Evolutionary conservation across 2,888 invertebrate genomes (phyloP), one percentile per base, ranked within the genome.

Genomic region (Cerastis rubricosa): DNA sequence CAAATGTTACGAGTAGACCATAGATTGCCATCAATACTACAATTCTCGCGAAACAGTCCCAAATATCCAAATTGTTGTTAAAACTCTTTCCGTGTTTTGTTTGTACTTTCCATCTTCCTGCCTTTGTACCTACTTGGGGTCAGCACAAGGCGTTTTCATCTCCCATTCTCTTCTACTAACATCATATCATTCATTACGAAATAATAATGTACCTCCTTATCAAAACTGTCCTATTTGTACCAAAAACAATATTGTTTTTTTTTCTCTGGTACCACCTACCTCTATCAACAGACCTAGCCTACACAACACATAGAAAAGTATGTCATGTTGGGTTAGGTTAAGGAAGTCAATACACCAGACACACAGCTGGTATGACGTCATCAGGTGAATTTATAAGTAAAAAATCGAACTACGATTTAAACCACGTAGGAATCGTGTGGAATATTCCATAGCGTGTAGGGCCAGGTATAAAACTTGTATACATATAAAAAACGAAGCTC

Each of bases 311-410:
- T 22, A 54, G 35, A 22, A 35, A 47, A 47, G 29, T 76, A 45
- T 71, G 59, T 71, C 59, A 43, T 75, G 54, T 80, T 80, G 47
- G 69, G 81, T 45, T 61, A 80, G 80, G 80, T 80, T 81, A 75
- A 22, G 80, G 69, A 49, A 75, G 64, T 29, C 80, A 59, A 74
- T 64, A 68, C 25, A 29, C 19, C 25, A 11, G 40, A 14, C 17
- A 47, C 11, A 80, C 76, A 70, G 70, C 75, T 54, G 66, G 29
- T 54, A 45, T 51, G 64, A 81, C 63, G 54, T 70, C 22, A 9
- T 40, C 49, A 57, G 17, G 54, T 57, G 22, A 25, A 67, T 57
- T 47, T 70, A 59, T 29, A 68, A 69, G 64, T 73, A 17, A 47
- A 54, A 54, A 80, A 69, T 69, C 22, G 0, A n/a, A 47, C 11